Percentiles rank a stretch among this genome's conserved stretches.
Conservation (phyloP, 2,113 vertebrate species). For the Mastomys natalensis region DNA sequence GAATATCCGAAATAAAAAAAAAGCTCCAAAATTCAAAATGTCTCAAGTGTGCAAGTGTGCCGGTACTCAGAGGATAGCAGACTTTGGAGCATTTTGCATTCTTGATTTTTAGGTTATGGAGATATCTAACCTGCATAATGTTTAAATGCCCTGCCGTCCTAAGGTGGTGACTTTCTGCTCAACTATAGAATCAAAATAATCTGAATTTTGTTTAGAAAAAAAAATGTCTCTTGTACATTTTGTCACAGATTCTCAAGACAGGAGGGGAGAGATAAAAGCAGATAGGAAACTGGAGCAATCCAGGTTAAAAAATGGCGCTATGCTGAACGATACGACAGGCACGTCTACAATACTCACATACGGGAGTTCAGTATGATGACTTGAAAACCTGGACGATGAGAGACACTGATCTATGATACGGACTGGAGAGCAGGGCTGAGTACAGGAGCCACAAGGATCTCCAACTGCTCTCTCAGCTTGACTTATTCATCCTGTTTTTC, state of each 20-base stretch:
- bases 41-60: neutral
- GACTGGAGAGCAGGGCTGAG: neutral
- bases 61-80: neutral
- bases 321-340: neutral
- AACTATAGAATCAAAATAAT: neutral
- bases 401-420: neutral
- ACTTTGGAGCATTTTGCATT: neutral
- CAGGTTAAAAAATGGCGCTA: neutral
- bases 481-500: neutral
- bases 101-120: neutral
- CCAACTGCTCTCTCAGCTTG: neutral
- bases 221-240: neutral
- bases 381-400: neutral
- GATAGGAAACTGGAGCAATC: neutral
- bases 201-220: constrained; percentile 5
- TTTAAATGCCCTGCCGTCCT: constrained; percentile 29
- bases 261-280: neutral
- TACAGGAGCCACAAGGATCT: neutral
- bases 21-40: neutral
- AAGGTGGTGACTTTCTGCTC: constrained; percentile 9
- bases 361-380: neutral
- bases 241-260: neutral
- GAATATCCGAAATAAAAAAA: neutral
- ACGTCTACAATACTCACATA: neutral
- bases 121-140: neutral